phyloP scores from a whole-genome alignment of 2,797 vertebrate genomes.

The Heterohyrax brucei region DNA sequence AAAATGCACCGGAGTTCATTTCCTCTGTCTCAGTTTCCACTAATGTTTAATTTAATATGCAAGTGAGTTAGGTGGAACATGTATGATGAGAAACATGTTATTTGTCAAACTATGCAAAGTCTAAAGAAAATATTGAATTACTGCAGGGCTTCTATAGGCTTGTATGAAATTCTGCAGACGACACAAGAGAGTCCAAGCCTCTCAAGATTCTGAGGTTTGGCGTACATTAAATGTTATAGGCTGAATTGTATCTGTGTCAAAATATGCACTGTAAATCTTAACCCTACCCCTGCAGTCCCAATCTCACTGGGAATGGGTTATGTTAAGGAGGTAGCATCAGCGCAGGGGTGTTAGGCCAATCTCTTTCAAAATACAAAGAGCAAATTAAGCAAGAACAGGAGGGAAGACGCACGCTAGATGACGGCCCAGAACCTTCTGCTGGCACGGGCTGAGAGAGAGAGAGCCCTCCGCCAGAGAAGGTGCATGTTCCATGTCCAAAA shows the following conservation, averaged over 20 bases:
- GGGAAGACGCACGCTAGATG: not conserved
- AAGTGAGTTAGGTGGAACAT: not conserved
- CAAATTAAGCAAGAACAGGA: not conserved
- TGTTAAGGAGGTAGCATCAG: not conserved
- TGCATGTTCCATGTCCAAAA: not conserved
- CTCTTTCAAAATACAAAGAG: not conserved
- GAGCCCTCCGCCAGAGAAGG: not conserved
- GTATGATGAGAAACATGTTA: not conserved
- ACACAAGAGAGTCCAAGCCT: not conserved
- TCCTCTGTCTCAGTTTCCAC: not conserved
- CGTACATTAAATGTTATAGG: not conserved
- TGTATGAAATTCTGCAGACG: slow-evolving; percentile 38
- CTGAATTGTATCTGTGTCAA: not conserved
- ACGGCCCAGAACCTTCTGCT: not conserved
- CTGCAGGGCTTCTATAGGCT: not conserved
- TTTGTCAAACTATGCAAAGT: slow-evolving; percentile 20
- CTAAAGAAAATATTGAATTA: slow-evolving; percentile 24
- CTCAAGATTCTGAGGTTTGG: not conserved
- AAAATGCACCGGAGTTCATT: slow-evolving; percentile 25
- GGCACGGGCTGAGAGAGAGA: not conserved
- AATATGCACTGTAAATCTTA: not conserved
- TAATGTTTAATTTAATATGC: not conserved
- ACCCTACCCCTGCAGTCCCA: not conserved
- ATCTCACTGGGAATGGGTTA: not conserved
- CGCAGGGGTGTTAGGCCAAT: not conserved